phyloP scores from a whole-genome alignment of 2,113 vertebrate genomes.

The Bubo bubo region DNA sequence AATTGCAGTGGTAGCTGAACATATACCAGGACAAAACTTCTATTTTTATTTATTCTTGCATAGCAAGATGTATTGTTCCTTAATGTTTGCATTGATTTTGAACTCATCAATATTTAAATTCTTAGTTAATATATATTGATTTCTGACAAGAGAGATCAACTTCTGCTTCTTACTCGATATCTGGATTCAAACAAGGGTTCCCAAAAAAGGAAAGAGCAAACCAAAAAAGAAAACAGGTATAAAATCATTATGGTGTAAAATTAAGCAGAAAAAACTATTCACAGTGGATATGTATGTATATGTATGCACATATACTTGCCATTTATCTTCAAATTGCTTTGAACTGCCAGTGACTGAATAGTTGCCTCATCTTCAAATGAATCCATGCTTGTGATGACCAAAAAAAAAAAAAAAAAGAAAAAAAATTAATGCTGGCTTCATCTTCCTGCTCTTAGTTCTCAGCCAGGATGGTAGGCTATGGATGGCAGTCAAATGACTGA shows the following conservation, averaged over 20 bases:
- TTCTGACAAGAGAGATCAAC: not conserved
- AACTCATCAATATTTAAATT: not conserved
- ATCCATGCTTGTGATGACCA: not conserved
- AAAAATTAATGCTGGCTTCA: not conserved
- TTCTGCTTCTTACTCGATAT: not conserved
- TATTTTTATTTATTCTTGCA: not conserved
- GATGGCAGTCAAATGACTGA: not conserved
- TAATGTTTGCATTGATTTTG: not conserved
- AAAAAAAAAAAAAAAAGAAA: not conserved
- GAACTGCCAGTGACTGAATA: not conserved
- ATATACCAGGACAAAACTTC: not conserved
- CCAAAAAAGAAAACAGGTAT: not conserved
- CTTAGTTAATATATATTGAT: not conserved
- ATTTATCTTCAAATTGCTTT: not conserved
- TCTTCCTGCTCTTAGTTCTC: not conserved
- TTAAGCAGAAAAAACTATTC: not conserved
- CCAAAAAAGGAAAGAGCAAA: not conserved
- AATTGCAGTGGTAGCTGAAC: not conserved
- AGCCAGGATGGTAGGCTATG: not conserved
- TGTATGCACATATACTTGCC: not conserved
- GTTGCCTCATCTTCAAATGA: not conserved
- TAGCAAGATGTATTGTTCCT: not conserved
- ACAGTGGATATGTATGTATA: not conserved
- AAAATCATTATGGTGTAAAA: not conserved
- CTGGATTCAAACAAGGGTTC: not conserved